Percentiles rank a stretch among this genome's conserved stretches.
Conservation (phyloP, 1,140 invertebrate species). For the Galleria mellonella region DNA sequence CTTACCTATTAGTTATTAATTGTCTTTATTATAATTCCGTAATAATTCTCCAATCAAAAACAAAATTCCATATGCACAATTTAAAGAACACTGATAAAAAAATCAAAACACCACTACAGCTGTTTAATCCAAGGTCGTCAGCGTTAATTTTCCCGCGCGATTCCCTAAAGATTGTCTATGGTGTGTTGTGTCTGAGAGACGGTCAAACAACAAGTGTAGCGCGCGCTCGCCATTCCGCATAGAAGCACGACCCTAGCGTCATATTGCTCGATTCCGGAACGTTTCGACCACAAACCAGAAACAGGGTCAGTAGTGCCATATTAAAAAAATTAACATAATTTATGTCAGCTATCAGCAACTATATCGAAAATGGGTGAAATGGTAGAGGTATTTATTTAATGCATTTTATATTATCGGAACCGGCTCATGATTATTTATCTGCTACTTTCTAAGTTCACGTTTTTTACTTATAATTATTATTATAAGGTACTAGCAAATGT, state of each 20-base stretch:
- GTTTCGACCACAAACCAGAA: conserved; percentile 7
- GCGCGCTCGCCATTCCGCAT: background rate
- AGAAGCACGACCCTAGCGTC: conserved; percentile 9
- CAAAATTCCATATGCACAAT: no score
- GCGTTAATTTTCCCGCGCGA: conserved; percentile 14
- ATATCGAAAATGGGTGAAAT: background rate
- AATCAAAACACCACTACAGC: conserved; percentile 5
- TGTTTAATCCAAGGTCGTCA: background rate
- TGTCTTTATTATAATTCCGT: no score
- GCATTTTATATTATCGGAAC: no score
- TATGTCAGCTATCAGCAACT: conserved; percentile 5
- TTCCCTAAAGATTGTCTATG: conserved; percentile 6
- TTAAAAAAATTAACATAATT: conserved; percentile 17
- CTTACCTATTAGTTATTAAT: no score
- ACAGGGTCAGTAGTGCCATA: conserved; percentile 17
- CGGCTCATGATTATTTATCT: no score
- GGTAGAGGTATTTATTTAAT: no score
- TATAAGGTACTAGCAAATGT: no score
- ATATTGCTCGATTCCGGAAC: conserved; percentile 8
- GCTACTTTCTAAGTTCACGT: no score
- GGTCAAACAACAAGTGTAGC: conserved; percentile 21
- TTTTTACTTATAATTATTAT: no score
- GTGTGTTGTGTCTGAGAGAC: conserved; percentile 11
- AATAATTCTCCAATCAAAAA: no score
- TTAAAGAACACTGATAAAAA: background rate